A percentile compares a stretch with the other conserved stretches of the same genome.
Conservation (phyloP, 1,140 invertebrate genomes). For the Drosophila prosaltans region DNA sequence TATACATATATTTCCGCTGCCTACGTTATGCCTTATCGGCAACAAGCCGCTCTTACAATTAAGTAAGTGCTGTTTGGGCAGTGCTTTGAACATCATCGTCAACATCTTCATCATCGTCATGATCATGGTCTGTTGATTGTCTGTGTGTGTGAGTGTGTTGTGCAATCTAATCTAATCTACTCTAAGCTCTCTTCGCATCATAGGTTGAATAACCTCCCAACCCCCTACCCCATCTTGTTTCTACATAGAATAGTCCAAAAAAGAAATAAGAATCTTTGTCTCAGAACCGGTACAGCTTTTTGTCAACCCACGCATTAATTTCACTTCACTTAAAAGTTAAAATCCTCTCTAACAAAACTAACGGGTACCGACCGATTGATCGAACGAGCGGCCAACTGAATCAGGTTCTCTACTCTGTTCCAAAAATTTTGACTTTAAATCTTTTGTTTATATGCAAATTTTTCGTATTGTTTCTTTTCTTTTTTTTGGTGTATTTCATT, state of each 20-base stretch:
- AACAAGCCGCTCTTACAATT: constrained; percentile 79
- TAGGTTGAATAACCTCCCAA: constrained; percentile 66
- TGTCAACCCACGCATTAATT: constrained; percentile 81
- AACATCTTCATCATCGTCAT: constrained; percentile 13
- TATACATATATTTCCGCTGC: constrained; percentile 49
- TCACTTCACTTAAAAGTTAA: constrained; percentile 54
- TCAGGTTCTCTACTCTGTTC: constrained; percentile 48
- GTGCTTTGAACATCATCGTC: constrained; percentile 46
- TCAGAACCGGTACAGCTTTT: constrained; percentile 66
- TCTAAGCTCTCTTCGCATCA: constrained; percentile 40
- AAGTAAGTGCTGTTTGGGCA: constrained; percentile 65
- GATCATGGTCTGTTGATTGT: constrained; percentile 7
- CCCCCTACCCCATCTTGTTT: neutral
- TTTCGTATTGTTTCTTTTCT: constrained; percentile 56
- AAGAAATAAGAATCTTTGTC: constrained; percentile 27
- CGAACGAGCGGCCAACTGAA: constrained; percentile 27
- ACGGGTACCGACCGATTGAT: neutral
- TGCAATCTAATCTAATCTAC: constrained; percentile 70
- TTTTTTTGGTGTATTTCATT: constrained; percentile 65
- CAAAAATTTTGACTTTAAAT: constrained; percentile 37
- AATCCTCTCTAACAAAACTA: constrained; percentile 18
- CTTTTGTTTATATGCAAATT: constrained; percentile 81
- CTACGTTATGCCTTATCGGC: constrained; percentile 53
- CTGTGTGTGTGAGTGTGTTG: constrained; percentile 23
- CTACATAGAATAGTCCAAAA: constrained; percentile 14